Evolutionary conservation across 2,797 vertebrate species (phyloP).

Genomic region (Rhinoraja longicauda): DNA sequence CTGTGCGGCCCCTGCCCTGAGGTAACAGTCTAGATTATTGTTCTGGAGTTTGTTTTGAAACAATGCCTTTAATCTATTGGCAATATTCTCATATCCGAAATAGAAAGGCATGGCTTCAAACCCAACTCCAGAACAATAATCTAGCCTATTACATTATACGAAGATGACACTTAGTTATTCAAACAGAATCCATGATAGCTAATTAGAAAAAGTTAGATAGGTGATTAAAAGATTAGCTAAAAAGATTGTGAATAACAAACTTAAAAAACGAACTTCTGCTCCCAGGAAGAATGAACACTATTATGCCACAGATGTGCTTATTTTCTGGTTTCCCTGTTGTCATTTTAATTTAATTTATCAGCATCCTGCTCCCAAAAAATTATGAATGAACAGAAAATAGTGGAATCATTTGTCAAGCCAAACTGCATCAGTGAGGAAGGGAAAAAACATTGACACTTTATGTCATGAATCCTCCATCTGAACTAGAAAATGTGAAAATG

Average conservation of each 20-base stretch:
- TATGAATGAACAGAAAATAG: too few relatives aligned
- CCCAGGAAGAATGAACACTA: neutral
- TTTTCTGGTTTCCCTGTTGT: neutral
- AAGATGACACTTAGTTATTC: neutral
- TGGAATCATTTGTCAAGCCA: too few relatives aligned
- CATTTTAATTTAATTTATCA: neutral
- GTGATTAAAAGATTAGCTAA: neutral
- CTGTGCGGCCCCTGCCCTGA: neutral
- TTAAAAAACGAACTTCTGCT: neutral
- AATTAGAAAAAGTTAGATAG: neutral
- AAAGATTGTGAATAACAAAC: neutral
- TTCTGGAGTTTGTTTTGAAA: neutral
- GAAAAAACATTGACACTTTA: too few relatives aligned
- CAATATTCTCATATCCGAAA: too few relatives aligned
- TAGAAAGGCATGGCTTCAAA: too few relatives aligned
- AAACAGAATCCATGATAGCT: neutral
- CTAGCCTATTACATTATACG: neutral
- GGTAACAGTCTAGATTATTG: neutral
- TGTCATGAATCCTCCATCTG: too few relatives aligned
- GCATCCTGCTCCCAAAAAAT: neutral
- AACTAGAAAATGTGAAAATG: too few relatives aligned
- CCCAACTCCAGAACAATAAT: too few relatives aligned
- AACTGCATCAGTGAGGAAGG: too few relatives aligned
- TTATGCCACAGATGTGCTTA: neutral
- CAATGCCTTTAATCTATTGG: neutral